These are phyloP conservation scores for Otus sunia DNA, from an alignment of 2,113 vertebrate genomes.

Conservation along the genomic window DNA sequence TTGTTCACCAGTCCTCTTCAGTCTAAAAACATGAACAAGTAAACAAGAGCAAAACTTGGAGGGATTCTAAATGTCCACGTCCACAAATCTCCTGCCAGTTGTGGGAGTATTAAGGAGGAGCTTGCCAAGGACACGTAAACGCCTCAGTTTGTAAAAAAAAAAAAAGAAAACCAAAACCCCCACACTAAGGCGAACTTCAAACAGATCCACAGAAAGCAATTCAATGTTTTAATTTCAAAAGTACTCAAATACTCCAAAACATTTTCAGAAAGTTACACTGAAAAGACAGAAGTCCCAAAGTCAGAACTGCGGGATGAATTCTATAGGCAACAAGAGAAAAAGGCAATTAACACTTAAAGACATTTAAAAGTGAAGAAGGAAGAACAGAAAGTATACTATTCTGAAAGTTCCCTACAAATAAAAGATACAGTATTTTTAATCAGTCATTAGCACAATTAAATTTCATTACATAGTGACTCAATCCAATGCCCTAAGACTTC, in stretches of 20 bases:
- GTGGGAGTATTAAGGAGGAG: neutral
- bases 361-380: neutral
- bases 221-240: neutral
- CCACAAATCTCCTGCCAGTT: neutral
- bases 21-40: neutral
- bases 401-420: neutral
- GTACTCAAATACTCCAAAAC: neutral
- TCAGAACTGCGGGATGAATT: neutral
- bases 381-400: neutral
- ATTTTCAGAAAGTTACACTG: neutral
- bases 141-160: neutral
- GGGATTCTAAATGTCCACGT: neutral
- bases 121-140: neutral
- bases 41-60: neutral
- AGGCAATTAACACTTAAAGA: neutral
- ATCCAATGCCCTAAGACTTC: neutral
- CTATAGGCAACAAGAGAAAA: neutral
- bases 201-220: neutral
- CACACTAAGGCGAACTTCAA: fast-evolving
- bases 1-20: neutral
- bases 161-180: neutral
- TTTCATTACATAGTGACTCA: neutral
- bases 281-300: neutral
- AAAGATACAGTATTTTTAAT: neutral
- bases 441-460: neutral